Evolutionary conservation across 2,888 invertebrate species (phyloP), one percentile per base, ranked within the genome.

Genomic region (Endomychus coccineus): DNA sequence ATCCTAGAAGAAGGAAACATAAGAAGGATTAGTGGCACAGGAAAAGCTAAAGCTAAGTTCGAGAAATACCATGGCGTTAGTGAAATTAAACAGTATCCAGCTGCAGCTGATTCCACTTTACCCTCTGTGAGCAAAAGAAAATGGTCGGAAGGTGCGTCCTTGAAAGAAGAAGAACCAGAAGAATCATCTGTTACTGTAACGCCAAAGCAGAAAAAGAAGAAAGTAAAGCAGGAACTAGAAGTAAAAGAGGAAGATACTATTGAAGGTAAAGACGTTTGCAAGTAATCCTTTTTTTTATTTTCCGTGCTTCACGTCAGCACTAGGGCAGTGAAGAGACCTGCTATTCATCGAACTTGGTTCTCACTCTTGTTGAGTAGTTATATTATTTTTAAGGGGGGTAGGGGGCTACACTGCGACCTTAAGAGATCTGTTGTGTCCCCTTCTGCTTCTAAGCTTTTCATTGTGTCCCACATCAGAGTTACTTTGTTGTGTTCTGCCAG

Each of bases 31-130:
- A 90, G 90, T 50, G 95, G 94, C 2, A 85, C 88, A 0, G 89
- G 86, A 9, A 94, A 89, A 61, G 82, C 83, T 1, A 83, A 85
- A 56, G 83, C 86, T 1, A 89, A 87, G 61, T 90, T 91, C 59
- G 92, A 95, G 54, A 95, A 92, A 68, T 96, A 95, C 61, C 87
- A 91, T 52, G 79, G 80, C 48, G 80, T 80, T 66, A 85, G 90
- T 53, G 87, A 92, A 70, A 77, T 89, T 32, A 73, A 81, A 49
- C 78, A 83, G 22, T 92, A 92, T 67, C 77, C 82, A 27, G 70
- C 74, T 5, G 83, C 80, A 2, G 82, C 77, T 1, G 95, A 95
- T 67, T 86, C 84, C 27, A 90, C 91, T 0, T 62, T 92, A 23
- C 77, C 79, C 13, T 71, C 71, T n/a, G n/a, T n/a, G n/a, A n/a